These are phyloP conservation scores for Homarus americanus DNA, from an alignment of 1,140 invertebrate species.

Conservation along the genomic window DNA sequence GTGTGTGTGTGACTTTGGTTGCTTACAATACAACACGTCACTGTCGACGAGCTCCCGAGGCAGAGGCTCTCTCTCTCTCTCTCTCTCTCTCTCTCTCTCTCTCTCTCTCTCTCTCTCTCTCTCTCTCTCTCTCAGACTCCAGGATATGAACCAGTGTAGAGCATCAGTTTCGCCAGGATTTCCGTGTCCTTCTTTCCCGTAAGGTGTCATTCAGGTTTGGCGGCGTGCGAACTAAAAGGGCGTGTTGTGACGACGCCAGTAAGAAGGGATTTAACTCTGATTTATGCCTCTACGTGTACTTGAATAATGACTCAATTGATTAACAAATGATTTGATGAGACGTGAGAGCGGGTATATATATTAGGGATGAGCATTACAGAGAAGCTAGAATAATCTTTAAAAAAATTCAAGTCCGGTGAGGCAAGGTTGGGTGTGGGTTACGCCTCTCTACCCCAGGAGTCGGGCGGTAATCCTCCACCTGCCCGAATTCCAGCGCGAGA, in stretches of 20 bases:
- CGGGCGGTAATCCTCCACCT: not conserved
- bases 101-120: not conserved
- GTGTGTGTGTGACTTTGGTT: too few relatives aligned
- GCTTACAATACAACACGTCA: too few relatives aligned
- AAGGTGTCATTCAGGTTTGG: not conserved
- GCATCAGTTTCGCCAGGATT: slow-evolving; percentile 13
- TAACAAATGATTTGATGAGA: not conserved
- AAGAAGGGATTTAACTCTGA: not conserved
- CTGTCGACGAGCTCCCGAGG: too few relatives aligned
- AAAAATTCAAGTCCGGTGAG: too few relatives aligned
- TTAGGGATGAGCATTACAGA: too few relatives aligned
- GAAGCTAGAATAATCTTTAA: too few relatives aligned
- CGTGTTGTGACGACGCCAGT: not conserved
- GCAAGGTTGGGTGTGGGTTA: not conserved
- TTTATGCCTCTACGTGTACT: not conserved
- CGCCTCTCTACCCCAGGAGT: not conserved
- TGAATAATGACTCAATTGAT: not conserved
- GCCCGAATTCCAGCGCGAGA: not conserved
- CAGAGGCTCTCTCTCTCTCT: slow-evolving; percentile 33
- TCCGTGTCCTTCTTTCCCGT: slow-evolving; percentile 40
- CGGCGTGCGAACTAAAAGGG: not conserved
- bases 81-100: not conserved
- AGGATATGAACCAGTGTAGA: not conserved
- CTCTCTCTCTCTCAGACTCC: not conserved
- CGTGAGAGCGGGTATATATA: too few relatives aligned